These are phyloP conservation scores for Arctia plantaginis DNA, from an alignment of 2,888 invertebrate species.

Conservation along the genomic window DNA sequence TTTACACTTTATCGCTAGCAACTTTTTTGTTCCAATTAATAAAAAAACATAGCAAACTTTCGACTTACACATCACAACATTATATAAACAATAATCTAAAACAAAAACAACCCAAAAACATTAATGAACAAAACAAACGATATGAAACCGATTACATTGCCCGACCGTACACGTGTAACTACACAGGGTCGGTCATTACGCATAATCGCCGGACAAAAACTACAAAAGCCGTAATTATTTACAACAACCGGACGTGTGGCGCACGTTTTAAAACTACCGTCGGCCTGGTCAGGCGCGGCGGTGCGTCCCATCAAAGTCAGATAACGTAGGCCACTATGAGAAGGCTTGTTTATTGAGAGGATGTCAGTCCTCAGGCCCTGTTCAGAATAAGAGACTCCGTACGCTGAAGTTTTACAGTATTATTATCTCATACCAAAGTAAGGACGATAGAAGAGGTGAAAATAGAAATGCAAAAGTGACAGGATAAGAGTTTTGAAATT, in stretches of 20 bases:
- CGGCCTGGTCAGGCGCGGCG: conserved; percentile 49
- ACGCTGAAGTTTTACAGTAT: not conserved
- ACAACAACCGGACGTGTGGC: conserved; percentile 61
- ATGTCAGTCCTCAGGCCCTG: conserved; percentile 64
- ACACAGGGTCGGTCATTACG: conserved; percentile 52
- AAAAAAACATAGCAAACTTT: not conserved
- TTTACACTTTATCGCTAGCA: too few relatives aligned
- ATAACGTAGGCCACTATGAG: conserved; percentile 77
- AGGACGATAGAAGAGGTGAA: not conserved
- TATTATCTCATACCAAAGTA: not conserved
- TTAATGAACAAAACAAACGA: conserved; percentile 44
- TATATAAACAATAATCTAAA: conserved; percentile 11
- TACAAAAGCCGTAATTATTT: conserved; percentile 72
- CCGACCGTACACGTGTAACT: conserved; percentile 38
- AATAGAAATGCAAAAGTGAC: too few relatives aligned
- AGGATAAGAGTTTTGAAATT: too few relatives aligned
- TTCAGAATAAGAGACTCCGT: conserved; percentile 57
- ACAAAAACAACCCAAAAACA: conserved; percentile 26
- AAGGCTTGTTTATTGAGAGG: conserved; percentile 80
- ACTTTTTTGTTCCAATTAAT: not conserved
- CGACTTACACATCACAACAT: not conserved
- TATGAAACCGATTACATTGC: conserved; percentile 38
- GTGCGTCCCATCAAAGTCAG: conserved; percentile 72
- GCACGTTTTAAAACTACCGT: conserved; percentile 77
- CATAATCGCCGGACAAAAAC: conserved; percentile 57